These are phyloP conservation scores for Pachypanchax playfairii DNA, from an alignment of 2,113 vertebrate species.

Conservation along the genomic window DNA sequence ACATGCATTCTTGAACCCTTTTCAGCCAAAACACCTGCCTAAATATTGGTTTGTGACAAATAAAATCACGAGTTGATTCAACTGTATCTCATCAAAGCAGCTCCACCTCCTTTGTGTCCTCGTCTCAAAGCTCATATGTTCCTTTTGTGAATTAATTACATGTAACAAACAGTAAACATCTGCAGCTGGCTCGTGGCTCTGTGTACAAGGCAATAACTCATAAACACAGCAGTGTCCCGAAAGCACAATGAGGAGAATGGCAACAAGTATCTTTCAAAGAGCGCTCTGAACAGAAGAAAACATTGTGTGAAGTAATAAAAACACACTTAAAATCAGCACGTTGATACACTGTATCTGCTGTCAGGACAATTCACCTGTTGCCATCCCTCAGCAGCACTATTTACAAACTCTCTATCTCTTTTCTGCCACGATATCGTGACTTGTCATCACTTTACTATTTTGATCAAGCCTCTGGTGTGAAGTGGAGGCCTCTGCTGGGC, in stretches of 20 bases:
- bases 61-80: slow-evolving; percentile 55
- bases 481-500: slow-evolving; percentile 64
- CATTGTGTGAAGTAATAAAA: slow-evolving; percentile 44
- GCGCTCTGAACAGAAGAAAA: slow-evolving; percentile 52
- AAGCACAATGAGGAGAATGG: slow-evolving; percentile 58
- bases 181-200: slow-evolving; percentile 76
- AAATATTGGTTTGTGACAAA: slow-evolving; percentile 50
- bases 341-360: slow-evolving; percentile 81
- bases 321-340: slow-evolving; percentile 65
- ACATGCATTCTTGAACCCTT: slow-evolving; percentile 30
- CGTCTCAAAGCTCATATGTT: slow-evolving; percentile 53
- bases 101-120: slow-evolving; percentile 57
- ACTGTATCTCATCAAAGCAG: slow-evolving; percentile 44
- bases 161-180: slow-evolving; percentile 70
- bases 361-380: slow-evolving; percentile 87
- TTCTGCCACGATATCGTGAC: slow-evolving; percentile 68
- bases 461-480: slow-evolving; percentile 83
- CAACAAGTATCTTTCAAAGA: slow-evolving; percentile 70
- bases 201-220: slow-evolving; percentile 71
- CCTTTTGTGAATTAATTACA: slow-evolving; percentile 72
- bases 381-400: slow-evolving; percentile 80
- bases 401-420: slow-evolving; percentile 47
- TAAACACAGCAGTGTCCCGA: slow-evolving; percentile 60
- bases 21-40: slow-evolving; percentile 68
- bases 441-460: slow-evolving; percentile 81